Percentiles rank a stretch among this genome's conserved stretches.
Evolutionary conservation across 1,140 invertebrate species (phyloP).

Genomic region (Pteromalus puparum): DNA sequence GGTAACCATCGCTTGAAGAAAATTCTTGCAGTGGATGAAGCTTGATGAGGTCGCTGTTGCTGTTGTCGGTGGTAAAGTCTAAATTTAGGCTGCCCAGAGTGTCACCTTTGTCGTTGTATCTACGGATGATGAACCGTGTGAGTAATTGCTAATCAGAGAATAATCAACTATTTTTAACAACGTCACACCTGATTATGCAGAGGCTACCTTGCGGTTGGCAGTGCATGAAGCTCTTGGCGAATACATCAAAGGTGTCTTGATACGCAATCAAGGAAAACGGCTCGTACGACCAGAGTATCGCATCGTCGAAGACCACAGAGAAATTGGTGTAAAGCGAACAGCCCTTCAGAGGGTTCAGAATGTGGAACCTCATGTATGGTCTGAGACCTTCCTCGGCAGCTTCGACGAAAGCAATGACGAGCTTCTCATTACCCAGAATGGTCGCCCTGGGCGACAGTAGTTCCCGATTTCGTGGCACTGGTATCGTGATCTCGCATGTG

Average conservation of each 20-base stretch:
- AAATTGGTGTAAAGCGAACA: neutral
- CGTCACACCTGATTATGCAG: slow-evolving; percentile 14
- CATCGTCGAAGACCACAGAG: neutral
- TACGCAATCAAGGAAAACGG: slow-evolving; percentile 4
- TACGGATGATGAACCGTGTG: neutral
- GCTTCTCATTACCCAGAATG: neutral
- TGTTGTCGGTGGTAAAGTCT: neutral
- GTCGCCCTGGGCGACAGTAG: neutral
- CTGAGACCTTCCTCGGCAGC: neutral
- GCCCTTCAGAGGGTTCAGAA: neutral
- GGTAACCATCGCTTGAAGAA: neutral
- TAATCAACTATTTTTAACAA: neutral
- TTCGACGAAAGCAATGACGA: slow-evolving; percentile 1
- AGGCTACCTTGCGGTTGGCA: neutral
- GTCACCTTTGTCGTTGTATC: neutral
- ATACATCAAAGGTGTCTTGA: slow-evolving; percentile 7
- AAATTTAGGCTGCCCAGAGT: neutral
- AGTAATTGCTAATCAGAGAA: neutral
- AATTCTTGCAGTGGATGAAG: neutral
- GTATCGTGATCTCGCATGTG: neutral
- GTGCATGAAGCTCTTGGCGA: neutral
- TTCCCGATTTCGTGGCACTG: neutral
- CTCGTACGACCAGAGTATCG: neutral
- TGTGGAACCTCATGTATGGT: neutral
- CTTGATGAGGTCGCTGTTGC: neutral